Evolutionary conservation across 2,888 invertebrate genomes (phyloP), one percentile per base, ranked within the genome.

Genomic region (Parnassius apollo): DNA sequence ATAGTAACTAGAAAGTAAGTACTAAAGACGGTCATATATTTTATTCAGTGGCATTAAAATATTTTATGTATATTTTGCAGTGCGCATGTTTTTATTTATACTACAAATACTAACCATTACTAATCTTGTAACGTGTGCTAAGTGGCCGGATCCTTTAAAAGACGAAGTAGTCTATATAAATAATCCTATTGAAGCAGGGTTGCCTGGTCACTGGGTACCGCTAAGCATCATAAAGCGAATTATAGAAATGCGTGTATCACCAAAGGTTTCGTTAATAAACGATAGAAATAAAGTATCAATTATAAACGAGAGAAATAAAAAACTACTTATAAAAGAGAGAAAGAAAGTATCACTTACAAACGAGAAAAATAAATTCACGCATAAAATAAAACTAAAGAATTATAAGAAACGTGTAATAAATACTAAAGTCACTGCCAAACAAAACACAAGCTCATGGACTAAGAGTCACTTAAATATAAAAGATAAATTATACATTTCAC

Each of bases 181-280:
- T 61, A 83, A 82, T 68, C 83, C 83, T 1, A 80, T 83, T 57
- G 83, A 83, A 70, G 70, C 83, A 4, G 73, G 75, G 9, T 48
- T 82, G 44, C 82, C 83, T 22, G 67, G 82, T 46, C 83, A 83
- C 65, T 83, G 81, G 81, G 55, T 83, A 25, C 82, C 83, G 4
- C 9, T 77, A 11, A 78, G 75, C 52, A 64, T 80, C 45, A 62
- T 83, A 50, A 82, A 83, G 65, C 71, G 69, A 59, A 66, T 73
- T 4, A 73, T 82, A 62, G 81, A 81, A 72, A 71, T 75, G 67
- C 70, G 79, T 9, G 77, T 67, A 9, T 68, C 66, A 48, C 65
- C 71, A 49, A 58, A 50, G 35, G 35, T 35, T 35, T 35, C 35
- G 35, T 35, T 35, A 18, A 18, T 18, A 18, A 18, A 18, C 18